Evolutionary conservation across 2,888 invertebrate species (phyloP), one percentile per base, ranked within the genome.

Genomic region (Neelides folsomi): DNA sequence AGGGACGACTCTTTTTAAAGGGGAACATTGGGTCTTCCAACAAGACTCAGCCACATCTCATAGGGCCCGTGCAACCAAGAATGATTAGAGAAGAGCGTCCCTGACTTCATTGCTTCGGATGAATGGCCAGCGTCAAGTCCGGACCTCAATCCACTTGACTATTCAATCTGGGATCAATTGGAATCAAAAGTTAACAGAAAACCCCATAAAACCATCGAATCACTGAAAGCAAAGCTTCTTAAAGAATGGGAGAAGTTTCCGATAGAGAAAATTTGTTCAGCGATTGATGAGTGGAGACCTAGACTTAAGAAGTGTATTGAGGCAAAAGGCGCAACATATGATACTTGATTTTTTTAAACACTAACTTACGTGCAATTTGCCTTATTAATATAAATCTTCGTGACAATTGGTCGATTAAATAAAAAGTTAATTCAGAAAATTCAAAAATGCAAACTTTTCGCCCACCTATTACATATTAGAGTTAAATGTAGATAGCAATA

Each of bases 61-160:
- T 15, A 19, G 8, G 5, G 20, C 48, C 5, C 38, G 38, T 27
- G 4, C 38, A 5, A 27, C 20, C 48, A 48, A 39, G 38, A 19
- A 15, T 48, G 48, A 39, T 38, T 39, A 1, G 9, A 39, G 19
- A 27, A 39, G 34, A 48, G 19, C 9, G 13, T 40, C 10, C 40
- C 39, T 4, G 27, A 38, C 41, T 40, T 40, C 20, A 48, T 48
- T 10, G 6, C 27, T 6, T 19, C n/a, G n/a, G 3, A 12, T 12
- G 48, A 48, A 20, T 48, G 48, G n/a, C 48, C 48, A 4, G 37
- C 48, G n/a, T 15, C 48, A 8, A 39, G 39, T n/a, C 48, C 48
- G 5, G 48, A 48, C 18, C 20, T 48, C 2, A 48, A 48, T n/a
- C 20, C 48, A 18, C 6, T 48, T 13, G 40, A 48, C 20, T 40